Evolutionary conservation across 2,113 vertebrate species (phyloP).

Genomic region (Channa argus): DNA sequence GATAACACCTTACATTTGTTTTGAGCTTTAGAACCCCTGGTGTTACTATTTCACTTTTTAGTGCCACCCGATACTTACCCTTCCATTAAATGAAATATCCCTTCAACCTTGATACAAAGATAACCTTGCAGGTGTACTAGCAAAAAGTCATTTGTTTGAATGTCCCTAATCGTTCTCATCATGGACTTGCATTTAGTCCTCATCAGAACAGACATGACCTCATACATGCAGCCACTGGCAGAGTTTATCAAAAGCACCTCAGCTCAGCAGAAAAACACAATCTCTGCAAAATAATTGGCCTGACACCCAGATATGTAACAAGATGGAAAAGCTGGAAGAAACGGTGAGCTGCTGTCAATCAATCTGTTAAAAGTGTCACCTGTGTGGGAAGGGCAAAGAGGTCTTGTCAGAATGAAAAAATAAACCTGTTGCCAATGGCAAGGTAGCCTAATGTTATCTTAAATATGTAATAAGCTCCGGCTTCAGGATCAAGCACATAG

Average conservation of each 20-base stretch:
- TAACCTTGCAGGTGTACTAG: not conserved
- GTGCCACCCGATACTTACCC: not conserved
- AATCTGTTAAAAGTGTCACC: constrained; percentile 37
- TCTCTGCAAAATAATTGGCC: constrained; percentile 56
- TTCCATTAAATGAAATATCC: not conserved
- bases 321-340: constrained; percentile 44
- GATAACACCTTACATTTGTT: not conserved
- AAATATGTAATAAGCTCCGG: constrained; percentile 37
- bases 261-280: constrained; percentile 54
- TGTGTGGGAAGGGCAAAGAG: constrained; percentile 31
- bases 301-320: constrained; percentile 47
- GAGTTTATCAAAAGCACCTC: constrained; percentile 39
- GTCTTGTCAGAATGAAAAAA: constrained; percentile 36
- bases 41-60: not conserved
- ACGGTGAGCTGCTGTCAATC: constrained; percentile 57
- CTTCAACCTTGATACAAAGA: constrained; percentile 1
- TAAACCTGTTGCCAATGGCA: constrained; percentile 55
- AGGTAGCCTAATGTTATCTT: constrained; percentile 40
- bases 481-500: constrained; percentile 21
- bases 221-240: constrained; percentile 19
- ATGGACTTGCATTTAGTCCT: constrained; percentile 6
- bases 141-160: constrained; percentile 10
- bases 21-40: not conserved
- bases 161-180: constrained; percentile 7
- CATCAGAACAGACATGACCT: not conserved